phyloP scores from a whole-genome alignment of 2,888 invertebrate species.

The Agrochola lota region DNA sequence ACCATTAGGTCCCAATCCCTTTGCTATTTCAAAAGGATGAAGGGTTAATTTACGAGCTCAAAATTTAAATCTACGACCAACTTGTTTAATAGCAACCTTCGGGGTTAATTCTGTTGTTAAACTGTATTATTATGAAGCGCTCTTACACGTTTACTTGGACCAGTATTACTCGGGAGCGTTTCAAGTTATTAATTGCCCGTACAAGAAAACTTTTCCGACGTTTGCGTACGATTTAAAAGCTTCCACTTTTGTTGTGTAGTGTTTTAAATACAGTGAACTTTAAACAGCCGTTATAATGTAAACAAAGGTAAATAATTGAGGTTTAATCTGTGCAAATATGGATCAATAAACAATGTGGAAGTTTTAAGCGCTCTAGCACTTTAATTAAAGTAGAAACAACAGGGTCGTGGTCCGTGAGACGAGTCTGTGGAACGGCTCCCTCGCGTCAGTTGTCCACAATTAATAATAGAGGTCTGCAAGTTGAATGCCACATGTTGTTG shows the following conservation, averaged over 20 bases:
- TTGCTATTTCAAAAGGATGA: constrained; percentile 90
- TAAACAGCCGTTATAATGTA: constrained; percentile 38
- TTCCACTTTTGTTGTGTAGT: constrained; percentile 53
- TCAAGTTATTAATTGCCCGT: constrained; percentile 67
- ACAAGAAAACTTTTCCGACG: constrained; percentile 65
- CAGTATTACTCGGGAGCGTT: constrained; percentile 58
- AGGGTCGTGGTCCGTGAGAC: constrained; percentile 70
- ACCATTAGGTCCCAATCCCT: constrained; percentile 90
- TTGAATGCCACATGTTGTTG: constrained; percentile 89
- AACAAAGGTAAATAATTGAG: constrained; percentile 59
- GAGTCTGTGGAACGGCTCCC: constrained; percentile 76
- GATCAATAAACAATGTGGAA: constrained; percentile 76
- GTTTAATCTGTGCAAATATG: constrained; percentile 69
- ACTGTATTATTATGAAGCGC: constrained; percentile 84
- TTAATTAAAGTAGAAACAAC: constrained; percentile 82
- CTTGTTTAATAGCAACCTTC: constrained; percentile 87
- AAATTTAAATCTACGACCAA: constrained; percentile 90
- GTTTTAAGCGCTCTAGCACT: constrained; percentile 73
- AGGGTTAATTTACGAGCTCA: constrained; percentile 90
- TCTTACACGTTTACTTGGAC: constrained; percentile 73
- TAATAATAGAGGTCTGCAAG: constrained; percentile 89
- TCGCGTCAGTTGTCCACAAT: constrained; percentile 86
- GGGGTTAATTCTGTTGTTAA: constrained; percentile 88
- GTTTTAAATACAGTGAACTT: constrained; percentile 49
- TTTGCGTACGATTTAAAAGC: constrained; percentile 66